These are phyloP conservation scores for Neocloeon triangulifer DNA, from an alignment of 1,140 invertebrate species.

Conservation along the genomic window DNA sequence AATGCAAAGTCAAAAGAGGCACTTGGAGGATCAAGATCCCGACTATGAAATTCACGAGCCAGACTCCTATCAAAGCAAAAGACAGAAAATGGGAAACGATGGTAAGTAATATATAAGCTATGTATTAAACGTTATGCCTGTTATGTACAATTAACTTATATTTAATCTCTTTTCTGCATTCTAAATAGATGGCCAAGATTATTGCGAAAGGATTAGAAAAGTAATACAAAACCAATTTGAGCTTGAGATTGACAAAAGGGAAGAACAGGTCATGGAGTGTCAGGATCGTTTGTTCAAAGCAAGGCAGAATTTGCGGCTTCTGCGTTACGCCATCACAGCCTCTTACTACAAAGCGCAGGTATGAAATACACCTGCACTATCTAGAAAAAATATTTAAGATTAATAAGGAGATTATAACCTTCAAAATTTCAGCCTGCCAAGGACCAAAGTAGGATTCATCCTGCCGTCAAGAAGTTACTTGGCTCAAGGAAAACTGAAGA, in stretches of 20 bases:
- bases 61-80: conserved; percentile 14
- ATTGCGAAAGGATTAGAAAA: no score
- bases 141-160: no score
- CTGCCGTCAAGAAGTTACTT: conserved; percentile 40
- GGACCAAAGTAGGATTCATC: conserved; percentile 40
- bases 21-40: conserved; percentile 18
- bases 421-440: conserved; percentile 11
- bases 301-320: conserved; percentile 37
- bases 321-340: conserved; percentile 40
- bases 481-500: conserved; percentile 20
- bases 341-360: conserved; percentile 43
- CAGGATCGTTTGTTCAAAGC: conserved; percentile 32
- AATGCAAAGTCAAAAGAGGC: background rate
- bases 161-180: no score
- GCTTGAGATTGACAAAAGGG: conserved; percentile 26
- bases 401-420: conserved; percentile 6
- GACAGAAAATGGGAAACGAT: no score
- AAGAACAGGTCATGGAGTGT: conserved; percentile 26
- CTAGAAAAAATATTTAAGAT: no score
- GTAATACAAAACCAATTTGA: no score
- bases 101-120: no score
- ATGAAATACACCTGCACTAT: conserved; percentile 15
- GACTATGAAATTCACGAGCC: conserved; percentile 18
- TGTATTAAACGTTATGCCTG: no score
- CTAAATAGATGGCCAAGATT: no score